These are phyloP conservation scores for Thera britannica DNA, from an alignment of 2,888 invertebrate species.

Conservation along the genomic window DNA sequence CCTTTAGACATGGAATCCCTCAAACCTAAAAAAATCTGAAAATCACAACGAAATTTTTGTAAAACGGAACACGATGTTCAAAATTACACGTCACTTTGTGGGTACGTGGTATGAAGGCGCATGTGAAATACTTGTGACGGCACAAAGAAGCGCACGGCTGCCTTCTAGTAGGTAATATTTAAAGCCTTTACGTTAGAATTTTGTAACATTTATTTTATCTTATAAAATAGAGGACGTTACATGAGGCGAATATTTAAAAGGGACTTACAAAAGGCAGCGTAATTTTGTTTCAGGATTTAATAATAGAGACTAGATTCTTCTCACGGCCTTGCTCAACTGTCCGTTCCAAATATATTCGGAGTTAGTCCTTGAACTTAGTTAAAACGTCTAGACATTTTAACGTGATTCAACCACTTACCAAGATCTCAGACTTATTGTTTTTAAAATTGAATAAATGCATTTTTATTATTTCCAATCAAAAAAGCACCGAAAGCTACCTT, in stretches of 20 bases:
- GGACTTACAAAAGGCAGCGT: neutral
- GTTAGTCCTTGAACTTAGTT: no score
- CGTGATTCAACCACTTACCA: no score
- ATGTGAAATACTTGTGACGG: slow-evolving; percentile 19
- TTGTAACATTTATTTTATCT: slow-evolving; percentile 24
- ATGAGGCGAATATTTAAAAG: slow-evolving; percentile 16
- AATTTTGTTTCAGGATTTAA: neutral
- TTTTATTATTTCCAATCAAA: no score
- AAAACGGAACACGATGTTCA: neutral
- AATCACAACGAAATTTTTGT: neutral
- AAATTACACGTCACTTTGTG: slow-evolving; percentile 6
- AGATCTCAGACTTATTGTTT: no score
- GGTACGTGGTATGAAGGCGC: slow-evolving; percentile 27
- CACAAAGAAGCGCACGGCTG: slow-evolving; percentile 24
- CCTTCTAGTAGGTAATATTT: slow-evolving; percentile 34
- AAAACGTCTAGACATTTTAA: no score
- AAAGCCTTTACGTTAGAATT: slow-evolving; percentile 23
- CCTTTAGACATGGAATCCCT: no score
- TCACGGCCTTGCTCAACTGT: neutral
- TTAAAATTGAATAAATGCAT: no score
- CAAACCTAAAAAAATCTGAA: neutral
- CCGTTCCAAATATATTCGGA: no score
- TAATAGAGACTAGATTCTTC: neutral
- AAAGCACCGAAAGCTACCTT: no score
- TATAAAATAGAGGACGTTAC: slow-evolving; percentile 19